phyloP scores from a whole-genome alignment of 2,888 invertebrate genomes.

The Andrena chrysosceles region DNA sequence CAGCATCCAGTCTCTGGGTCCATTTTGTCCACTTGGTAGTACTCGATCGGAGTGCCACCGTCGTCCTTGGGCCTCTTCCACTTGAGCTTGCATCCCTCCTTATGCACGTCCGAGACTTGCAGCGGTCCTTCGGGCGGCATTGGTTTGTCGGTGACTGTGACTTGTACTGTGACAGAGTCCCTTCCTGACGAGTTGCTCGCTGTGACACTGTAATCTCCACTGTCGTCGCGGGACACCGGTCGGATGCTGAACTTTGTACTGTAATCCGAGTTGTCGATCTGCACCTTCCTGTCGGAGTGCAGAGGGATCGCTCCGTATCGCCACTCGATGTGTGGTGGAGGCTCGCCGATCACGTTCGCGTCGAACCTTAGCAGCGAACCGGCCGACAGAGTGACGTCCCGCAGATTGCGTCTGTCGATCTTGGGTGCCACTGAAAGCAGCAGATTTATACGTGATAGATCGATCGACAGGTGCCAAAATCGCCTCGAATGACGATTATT shows the following conservation, averaged over 20 bases:
- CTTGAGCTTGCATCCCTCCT: conserved; percentile 96
- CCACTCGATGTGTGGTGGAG: conserved; percentile 97
- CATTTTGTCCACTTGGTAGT: conserved; percentile 98
- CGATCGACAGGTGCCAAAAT: conserved; percentile 48
- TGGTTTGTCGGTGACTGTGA: conserved; percentile 95
- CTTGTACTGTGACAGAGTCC: conserved; percentile 93
- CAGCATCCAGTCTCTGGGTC: conserved; percentile 95
- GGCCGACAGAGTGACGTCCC: conserved; percentile 95
- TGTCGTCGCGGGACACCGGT: conserved; percentile 92
- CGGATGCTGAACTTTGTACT: conserved; percentile 94
- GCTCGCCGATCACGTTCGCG: conserved; percentile 97
- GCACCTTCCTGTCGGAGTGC: conserved; percentile 89
- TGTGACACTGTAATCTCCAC: conserved; percentile 94
- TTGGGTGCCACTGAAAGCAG: conserved; percentile 92
- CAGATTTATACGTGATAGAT: conserved; percentile 43
- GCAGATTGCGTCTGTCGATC: conserved; percentile 96
- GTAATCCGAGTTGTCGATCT: conserved; percentile 94
- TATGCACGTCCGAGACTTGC: conserved; percentile 95
- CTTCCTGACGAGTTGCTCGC: conserved; percentile 95
- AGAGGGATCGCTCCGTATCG: conserved; percentile 93
- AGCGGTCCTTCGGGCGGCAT: conserved; percentile 95
- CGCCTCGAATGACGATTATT: conserved; percentile 41
- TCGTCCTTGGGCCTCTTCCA: conserved; percentile 98
- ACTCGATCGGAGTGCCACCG: conserved; percentile 97
- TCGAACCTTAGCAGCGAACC: conserved; percentile 97